Base-by-base conservation (phyloP, 2,797 vertebrate genomes). In the Galago senegalensis region DNA sequence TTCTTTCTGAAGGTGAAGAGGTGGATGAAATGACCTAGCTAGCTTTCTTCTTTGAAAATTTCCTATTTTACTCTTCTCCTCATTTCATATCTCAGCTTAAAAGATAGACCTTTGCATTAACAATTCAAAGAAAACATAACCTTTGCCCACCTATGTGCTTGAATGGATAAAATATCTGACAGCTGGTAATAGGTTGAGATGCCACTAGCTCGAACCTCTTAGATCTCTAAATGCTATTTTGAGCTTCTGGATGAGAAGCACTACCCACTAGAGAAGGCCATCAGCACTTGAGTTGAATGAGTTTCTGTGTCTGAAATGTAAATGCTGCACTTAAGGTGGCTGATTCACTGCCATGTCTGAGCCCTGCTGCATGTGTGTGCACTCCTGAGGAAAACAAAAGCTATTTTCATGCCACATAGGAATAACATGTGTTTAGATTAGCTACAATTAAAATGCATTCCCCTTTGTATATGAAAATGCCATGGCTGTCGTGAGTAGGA, bases 121-220 rank as follows among this genome's bases (percentile, higher is more conserved):
- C 67, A 87, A 90, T 86, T 94, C 93, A 96, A 95, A 97, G 87
- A 95, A 96, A 92, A 93, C 76, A 93, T 89, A 91, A 91, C 91
- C 91, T 97, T 87, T 96, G 91, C 87, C 80, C 73, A 46, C 34
- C 43, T 91, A 65, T 91, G 46, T 90, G 76, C 89, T 86, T 70
- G 81, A 87, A 80, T 91, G 87, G 81, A 53, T 96, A 96, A 96
- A 96, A 82, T 86, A 69, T 76, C 93, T 92, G 87, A 92, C 92
- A 93, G 92, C 80, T 81, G 65, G 86, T 87, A 77, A 95, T 60
- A 80, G 83, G 79, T 37, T 77, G 85, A 92, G 75, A 87, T 89
- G 73, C 65, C 80, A 61, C 87, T 75, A 77, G 65, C 76, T 82
- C 76, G 73, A 61, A 76, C 56, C 27, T 40, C 91, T 82, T 87